Evolutionary conservation across 2,797 vertebrate genomes (phyloP), one percentile per base, ranked within the genome.

Genomic region (Ataeniobius toweri): DNA sequence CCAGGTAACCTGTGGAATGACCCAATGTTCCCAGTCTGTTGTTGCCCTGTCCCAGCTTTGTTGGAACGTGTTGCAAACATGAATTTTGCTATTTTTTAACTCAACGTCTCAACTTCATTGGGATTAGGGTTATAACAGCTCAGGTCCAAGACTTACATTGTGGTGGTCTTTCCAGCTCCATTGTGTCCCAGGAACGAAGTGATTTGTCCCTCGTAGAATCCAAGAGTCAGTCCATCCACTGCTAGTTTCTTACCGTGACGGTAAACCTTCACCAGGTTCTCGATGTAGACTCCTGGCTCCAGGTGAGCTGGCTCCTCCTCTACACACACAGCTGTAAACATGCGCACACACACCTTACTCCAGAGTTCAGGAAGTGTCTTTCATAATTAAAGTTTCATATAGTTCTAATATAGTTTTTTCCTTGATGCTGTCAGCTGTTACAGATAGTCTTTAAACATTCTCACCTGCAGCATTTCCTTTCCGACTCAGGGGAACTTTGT

Each of bases 101-200:
- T n/a, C 67, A 24, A 20, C 20, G 1, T 13, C 31, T 39, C 16
- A 10, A 10, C 36, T 36, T 36, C 36, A 36, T 36, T 3, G 18
- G 22, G 6, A 53, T 13, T 31, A 5, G 10, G 10, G 18, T 36
- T 39, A 18, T 51, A 13, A 36, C 31, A 22, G 63, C 13, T n/a
- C 13, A 3, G 7, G 55, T 69, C 0, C 41, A 6, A 12, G 0
- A 82, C 97, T 97, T 95, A 99, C 98, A 99, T 99, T 59, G 98
- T 99, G 46, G 98, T 99, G 50, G 98, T 99, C 90, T 99, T 99
- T 12, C 98, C 98, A 0, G 98, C 98, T 90, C 98, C 98, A 1
- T 99, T 99, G 93, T 99, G 98, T 53, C 98, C 98, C 84, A 99
- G 91, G 87, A 99, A 99, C 26, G 98, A 99, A 0, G 98, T 98